Conservation (phyloP, 2,113 vertebrate genomes). For the Zeus faber region DNA sequence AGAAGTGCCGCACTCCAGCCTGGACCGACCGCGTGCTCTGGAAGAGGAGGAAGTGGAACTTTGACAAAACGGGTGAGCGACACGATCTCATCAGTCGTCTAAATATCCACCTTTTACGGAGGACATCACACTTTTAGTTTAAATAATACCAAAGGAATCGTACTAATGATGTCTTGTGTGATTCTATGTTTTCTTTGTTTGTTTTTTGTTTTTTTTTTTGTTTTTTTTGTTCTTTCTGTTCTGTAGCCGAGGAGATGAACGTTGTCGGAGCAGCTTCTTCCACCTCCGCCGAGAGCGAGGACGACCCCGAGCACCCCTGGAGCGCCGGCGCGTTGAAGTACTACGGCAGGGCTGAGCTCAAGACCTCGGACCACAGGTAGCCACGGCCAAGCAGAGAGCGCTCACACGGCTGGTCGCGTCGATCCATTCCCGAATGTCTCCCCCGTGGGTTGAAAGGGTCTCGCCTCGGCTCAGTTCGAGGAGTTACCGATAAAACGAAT, state of each 20-base stretch:
- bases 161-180: too few species aligned
- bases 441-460: too few species aligned
- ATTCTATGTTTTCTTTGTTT: background rate
- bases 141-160: too few species aligned
- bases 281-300: constrained; percentile 71
- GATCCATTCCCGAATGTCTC: too few species aligned
- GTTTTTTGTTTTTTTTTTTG: background rate
- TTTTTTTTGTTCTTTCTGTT: constrained; percentile 12
- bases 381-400: background rate
- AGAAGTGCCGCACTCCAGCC: constrained; percentile 95
- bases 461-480: too few species aligned
- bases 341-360: constrained; percentile 93
- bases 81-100: too few species aligned
- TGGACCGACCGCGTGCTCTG: constrained; percentile 98
- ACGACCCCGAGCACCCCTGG: constrained; percentile 80
- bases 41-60: constrained; percentile 97
- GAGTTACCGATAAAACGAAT: too few species aligned
- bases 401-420: background rate
- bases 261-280: constrained; percentile 84
- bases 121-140: too few species aligned
- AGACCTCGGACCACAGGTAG: constrained; percentile 97
- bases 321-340: constrained; percentile 88
- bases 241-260: constrained; percentile 90
- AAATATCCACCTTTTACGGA: too few species aligned
- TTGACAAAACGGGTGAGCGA: constrained; percentile 87